Evolutionary conservation across 2,797 vertebrate genomes (phyloP).

Genomic region (Crypturellus tataupa): DNA sequence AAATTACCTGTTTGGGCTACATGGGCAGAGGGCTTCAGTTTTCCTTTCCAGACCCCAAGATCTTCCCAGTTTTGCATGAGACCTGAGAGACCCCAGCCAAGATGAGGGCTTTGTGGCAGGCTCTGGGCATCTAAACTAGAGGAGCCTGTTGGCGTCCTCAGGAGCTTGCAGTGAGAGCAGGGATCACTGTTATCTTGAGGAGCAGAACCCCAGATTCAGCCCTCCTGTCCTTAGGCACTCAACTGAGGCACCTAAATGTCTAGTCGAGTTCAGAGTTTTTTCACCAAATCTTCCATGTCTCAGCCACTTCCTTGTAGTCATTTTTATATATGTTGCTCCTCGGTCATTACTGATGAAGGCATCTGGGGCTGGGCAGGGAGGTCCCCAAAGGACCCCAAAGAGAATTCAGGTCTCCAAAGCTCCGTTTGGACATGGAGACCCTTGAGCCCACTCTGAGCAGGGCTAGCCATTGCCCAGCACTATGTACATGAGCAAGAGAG

Average conservation of each 20-base stretch:
- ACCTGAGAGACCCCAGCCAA: background rate
- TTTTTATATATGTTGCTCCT: background rate
- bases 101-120: background rate
- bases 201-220: background rate
- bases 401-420: background rate
- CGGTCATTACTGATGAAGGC: background rate
- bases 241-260: background rate
- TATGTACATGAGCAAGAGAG: fast-evolving
- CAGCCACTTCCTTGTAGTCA: fast-evolving
- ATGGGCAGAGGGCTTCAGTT: background rate
- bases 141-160: background rate
- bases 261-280: background rate
- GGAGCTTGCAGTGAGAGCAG: background rate
- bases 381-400: no score
- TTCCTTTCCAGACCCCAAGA: background rate
- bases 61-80: background rate
- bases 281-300: background rate
- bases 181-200: fast-evolving
- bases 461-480: background rate
- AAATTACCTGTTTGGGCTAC: background rate
- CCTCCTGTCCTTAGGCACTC: background rate
- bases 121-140: fast-evolving
- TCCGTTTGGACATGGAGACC: background rate
- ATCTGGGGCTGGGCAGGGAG: background rate
- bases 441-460: fast-evolving